Evolutionary conservation across 2,797 vertebrate genomes (phyloP).

Genomic region (Halcyon chelicuti): DNA sequence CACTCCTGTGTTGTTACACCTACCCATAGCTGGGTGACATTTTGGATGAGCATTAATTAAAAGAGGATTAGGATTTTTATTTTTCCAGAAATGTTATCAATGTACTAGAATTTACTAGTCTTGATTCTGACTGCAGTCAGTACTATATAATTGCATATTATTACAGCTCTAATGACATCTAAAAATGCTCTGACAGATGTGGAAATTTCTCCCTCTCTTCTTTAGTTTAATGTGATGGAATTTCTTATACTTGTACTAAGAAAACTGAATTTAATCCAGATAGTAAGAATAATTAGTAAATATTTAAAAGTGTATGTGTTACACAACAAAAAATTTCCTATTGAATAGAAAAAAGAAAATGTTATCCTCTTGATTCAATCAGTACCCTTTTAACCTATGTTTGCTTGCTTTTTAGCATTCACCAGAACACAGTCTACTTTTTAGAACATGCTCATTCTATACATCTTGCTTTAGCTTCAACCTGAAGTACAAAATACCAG

Average conservation of each 20-base stretch:
- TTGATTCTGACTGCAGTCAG: constrained; percentile 24
- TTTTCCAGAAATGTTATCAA: not conserved
- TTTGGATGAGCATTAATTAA: not conserved
- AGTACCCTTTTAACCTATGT: not conserved
- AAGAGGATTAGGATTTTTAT: not conserved
- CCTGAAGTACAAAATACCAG: not conserved
- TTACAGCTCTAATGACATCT: constrained; percentile 8
- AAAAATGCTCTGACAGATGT: constrained; percentile 23
- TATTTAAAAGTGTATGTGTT: not conserved
- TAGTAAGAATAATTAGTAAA: not conserved
- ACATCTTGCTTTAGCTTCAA: not conserved
- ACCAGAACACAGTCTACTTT: not conserved
- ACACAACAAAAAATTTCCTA: not conserved
- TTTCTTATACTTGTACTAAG: not conserved
- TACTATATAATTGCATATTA: constrained; percentile 18
- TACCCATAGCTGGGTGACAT: not conserved
- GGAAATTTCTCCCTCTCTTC: not conserved
- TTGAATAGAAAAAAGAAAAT: not conserved
- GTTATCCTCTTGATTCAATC: not conserved
- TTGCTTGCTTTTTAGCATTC: not conserved
- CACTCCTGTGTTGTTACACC: not conserved
- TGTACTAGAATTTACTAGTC: not conserved
- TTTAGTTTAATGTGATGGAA: not conserved
- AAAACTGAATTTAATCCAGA: not conserved
- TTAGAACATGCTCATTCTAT: not conserved